Evolutionary conservation across 2,113 vertebrate species (phyloP), one percentile per base, ranked within the genome.

Genomic region (Microcebus ravelobensis): DNA sequence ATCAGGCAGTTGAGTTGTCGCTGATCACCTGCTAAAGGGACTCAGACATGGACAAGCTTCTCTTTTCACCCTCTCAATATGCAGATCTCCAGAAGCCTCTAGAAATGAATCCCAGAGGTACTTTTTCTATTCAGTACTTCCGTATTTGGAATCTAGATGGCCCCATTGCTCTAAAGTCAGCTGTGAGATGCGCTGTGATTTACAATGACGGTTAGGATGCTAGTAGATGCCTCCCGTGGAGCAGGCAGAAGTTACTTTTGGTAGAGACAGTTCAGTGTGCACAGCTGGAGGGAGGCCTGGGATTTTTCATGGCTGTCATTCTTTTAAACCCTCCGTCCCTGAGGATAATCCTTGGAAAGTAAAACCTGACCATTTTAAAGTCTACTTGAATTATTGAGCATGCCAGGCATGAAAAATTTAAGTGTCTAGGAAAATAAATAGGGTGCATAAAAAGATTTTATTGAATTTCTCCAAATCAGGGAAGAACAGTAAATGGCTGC

Each of bases 301-400:
- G 96, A 96, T 84, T 96, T 93, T 95, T 97, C 92, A 91, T 83
- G 85, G 91, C 85, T 97, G 71, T 83, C 71, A 12, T 94, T 97
- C 94, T 95, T 94, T 96, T 77, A 97, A 97, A 81, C 36, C 39
- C 17, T 52, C 87, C 57, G 57, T 96, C 95, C 95, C 97, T 2
- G 12, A 97, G 89, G 97, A 90, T 96, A 97, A 97, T 96, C 93
- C 39, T 96, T 77, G 94, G 98, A 98, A 96, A 92, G 92, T 97
- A 91, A 98, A 97, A 97, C 94, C 96, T 93, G 80, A 25, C 55
- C 90, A 97, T 98, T 98, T 98, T 96, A 98, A 98, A 90, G 73
- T 97, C 63, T 71, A 87, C 93, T 98, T 98, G 96, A 98, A 98
- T 98, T 98, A 98, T 98, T 98, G 94, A 98, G 94, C 52, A 84